Percentiles rank a stretch among this genome's conserved stretches.
Evolutionary conservation across 2,888 invertebrate species (phyloP).

Genomic region (Andrena praecox): DNA sequence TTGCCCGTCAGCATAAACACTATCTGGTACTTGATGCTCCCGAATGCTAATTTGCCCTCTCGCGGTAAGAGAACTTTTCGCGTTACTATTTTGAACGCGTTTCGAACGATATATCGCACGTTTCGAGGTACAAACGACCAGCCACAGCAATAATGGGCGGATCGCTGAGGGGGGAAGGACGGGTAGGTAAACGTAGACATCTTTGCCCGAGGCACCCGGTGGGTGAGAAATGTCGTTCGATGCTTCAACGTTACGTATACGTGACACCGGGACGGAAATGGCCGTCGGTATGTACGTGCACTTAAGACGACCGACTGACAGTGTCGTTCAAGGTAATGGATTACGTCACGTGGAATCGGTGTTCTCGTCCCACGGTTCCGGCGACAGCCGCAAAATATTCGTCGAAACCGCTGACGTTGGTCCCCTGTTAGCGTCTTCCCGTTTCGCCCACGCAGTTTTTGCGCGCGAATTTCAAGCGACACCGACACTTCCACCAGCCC

Average conservation of each 20-base stretch:
- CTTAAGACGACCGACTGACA: slow-evolving; percentile 56
- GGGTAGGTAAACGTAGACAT: slow-evolving; percentile 33
- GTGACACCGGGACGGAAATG: slow-evolving; percentile 36
- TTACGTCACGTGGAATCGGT: slow-evolving; percentile 59
- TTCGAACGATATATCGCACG: too few relatives aligned
- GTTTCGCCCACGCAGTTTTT: slow-evolving; percentile 31
- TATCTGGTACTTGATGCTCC: too few relatives aligned
- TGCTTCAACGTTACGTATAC: slow-evolving; percentile 18
- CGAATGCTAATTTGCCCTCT: too few relatives aligned
- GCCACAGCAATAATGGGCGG: background rate
- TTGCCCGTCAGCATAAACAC: too few relatives aligned
- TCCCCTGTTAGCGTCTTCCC: slow-evolving; percentile 37
- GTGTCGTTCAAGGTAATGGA: slow-evolving; percentile 66
- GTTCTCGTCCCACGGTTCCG: slow-evolving; percentile 41
- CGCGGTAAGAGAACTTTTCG: too few relatives aligned
- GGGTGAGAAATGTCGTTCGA: slow-evolving; percentile 53
- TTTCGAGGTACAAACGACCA: too few relatives aligned
- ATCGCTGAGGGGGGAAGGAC: background rate
- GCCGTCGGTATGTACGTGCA: slow-evolving; percentile 24
- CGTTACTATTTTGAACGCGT: too few relatives aligned
- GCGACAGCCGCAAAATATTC: slow-evolving; percentile 50
- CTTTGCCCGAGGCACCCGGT: background rate
- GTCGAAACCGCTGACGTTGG: slow-evolving; percentile 36
- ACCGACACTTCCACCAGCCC: slow-evolving; percentile 43
- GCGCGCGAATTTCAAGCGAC: slow-evolving; percentile 53